Conservation (phyloP, 2,113 vertebrate genomes). For the Chlorodrepanis virens region DNA sequence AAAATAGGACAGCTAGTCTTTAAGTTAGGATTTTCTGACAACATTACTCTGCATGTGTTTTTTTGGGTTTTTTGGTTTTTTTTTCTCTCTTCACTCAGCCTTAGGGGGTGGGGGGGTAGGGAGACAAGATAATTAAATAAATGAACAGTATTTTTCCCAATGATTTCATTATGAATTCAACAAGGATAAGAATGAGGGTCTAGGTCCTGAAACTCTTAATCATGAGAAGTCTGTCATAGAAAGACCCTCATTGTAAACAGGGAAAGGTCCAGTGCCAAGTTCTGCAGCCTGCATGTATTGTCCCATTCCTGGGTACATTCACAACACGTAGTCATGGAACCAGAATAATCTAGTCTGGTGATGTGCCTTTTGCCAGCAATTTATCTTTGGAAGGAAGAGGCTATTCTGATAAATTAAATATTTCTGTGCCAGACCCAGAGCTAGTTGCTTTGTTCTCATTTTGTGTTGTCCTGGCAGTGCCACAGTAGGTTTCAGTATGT, state of each 20-base stretch:
- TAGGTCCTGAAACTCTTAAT: background rate
- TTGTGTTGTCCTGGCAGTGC: background rate
- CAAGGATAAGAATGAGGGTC: background rate
- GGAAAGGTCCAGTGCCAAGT: background rate
- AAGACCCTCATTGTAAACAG: background rate
- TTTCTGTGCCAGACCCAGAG: background rate
- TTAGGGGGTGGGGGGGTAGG: accelerated
- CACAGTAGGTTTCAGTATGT: background rate
- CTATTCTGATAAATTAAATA: background rate
- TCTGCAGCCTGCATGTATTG: background rate
- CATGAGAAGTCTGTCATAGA: background rate
- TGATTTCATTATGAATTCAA: background rate
- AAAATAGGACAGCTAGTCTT: background rate
- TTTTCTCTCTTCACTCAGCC: background rate
- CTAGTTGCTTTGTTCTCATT: background rate
- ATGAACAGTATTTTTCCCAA: background rate
- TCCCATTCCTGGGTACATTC: background rate
- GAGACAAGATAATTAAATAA: background rate
- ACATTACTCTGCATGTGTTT: background rate
- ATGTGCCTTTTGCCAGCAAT: constrained; percentile 14
- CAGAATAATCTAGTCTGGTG: background rate
- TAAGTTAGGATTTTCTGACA: background rate
- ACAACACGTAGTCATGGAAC: background rate
- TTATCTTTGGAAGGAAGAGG: background rate
- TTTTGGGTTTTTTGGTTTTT: background rate